Percentiles rank a stretch among this genome's conserved stretches.
Conservation (phyloP, 2,113 vertebrate genomes). For the Antidorcas marsupialis region DNA sequence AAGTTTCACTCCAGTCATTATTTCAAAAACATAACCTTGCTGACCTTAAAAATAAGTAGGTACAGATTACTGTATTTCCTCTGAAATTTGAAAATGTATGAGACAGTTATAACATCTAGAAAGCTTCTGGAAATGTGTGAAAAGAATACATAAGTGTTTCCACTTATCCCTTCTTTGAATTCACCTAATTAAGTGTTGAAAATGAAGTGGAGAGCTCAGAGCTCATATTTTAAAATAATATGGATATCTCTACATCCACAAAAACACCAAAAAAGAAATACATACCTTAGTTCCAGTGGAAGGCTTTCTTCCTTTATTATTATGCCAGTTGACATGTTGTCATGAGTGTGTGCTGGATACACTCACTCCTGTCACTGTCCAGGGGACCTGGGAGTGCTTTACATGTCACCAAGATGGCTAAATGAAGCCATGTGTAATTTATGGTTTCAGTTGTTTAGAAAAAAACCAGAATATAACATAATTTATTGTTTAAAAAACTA, state of each 20-base stretch:
- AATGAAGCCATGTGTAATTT: conserved; percentile 1
- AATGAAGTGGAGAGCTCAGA: not conserved
- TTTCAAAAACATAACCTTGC: conserved; percentile 53
- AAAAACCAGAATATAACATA: not conserved
- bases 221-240: not conserved
- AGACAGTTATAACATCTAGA: not conserved
- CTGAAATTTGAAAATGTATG: conserved; percentile 27
- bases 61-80: conserved; percentile 14
- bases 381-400: not conserved
- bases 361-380: not conserved
- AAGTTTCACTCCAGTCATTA: not conserved
- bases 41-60: conserved; percentile 51
- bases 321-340: not conserved
- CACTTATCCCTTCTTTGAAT: not conserved
- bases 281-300: not conserved
- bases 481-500: not conserved
- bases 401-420: not conserved
- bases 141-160: conserved; percentile 23
- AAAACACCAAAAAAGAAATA: not conserved
- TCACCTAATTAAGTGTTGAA: conserved; percentile 15
- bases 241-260: not conserved
- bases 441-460: not conserved
- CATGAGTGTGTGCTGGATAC: not conserved
- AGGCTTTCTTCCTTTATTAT: not conserved
- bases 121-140: not conserved